Base-by-base conservation (phyloP, 2,797 vertebrate genomes). In the Podarcis siculus region DNA sequence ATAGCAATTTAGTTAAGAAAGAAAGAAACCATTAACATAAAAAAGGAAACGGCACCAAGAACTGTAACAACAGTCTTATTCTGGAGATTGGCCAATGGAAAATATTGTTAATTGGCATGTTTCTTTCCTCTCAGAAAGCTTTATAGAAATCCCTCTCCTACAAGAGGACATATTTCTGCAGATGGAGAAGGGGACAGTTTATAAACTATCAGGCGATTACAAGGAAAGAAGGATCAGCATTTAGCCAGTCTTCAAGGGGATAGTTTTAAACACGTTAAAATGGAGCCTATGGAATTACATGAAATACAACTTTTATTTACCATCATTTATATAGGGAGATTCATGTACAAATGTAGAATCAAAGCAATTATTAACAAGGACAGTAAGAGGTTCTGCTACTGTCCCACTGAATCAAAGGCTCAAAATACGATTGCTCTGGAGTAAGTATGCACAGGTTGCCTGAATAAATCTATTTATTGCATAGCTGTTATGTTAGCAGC, bases 21-120 rank as follows among this genome's bases (percentile, higher is more conserved):
- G 79, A 88, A 49, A 94, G 49, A 93, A 91, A 93, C 94, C 3
- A 90, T 55, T 87, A 83, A 93, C 93, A 79, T 90, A 77, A 87
- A 87, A 86, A 83, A 35, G 87, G 87, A 86, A 93, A 89, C 91
- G 87, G 85, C 17, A 88, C 75, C 37, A 93, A 88, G 80, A 87
- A 89, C 27, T 79, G 21, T 86, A 93, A 87, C 61, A 92, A 94
- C 90, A 91, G 92, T 83, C 92, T 90, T 89, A 23, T 66, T 81
- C 89, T 93, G 91, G 92, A 94, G 86, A 89, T 84, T 30, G 92
- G 89, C 91, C 92, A 93, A 27, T 73, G 90, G 92, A 94, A 95
- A 94, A 94, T 88, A 82, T 58, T 93, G 89, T 91, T 93, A 93
- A 89, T 84, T 93, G 90, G 78, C 91, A 90, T 9, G 0, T 90